Evolutionary conservation across 2,888 invertebrate genomes (phyloP), one percentile per base, ranked within the genome.

Genomic region (Zaprionus bogoriensis): DNA sequence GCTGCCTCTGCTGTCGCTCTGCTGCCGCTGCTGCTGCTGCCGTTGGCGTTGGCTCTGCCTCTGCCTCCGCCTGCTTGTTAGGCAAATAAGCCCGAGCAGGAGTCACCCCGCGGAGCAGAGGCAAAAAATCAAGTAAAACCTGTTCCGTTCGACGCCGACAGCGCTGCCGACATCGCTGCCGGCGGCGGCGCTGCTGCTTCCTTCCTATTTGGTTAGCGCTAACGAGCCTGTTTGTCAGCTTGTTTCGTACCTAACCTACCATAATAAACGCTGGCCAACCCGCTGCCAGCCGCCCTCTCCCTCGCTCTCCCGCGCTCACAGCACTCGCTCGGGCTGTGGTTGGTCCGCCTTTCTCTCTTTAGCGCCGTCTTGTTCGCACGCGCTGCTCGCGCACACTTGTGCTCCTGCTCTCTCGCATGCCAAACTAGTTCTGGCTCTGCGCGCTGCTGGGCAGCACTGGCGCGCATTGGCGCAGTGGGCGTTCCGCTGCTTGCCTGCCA

Each of bases 211-310:
- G 74, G 83, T 83, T 87, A 72, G 74, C 73, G 72, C 77, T 87
- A 72, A 82, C 75, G 82, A 82, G 79, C 83, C 82, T 68, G 84
- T 81, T 82, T 83, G 79, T 84, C 84, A 84, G 81, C 82, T 83
- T 81, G 77, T 87, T 82, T 73, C n/a, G 80, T 84, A 88, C 89
- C 87, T 89, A 89, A 89, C 89, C 89, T 89, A 89, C 89, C 87
- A 78, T 87, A 89, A 88, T 88, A 88, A 78, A 61, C 64, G 54
- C 54, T 42, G 23, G 48, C 52, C 77, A 60, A 51, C 60, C 59
- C 61, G 36, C 71, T 47, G 32, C 27, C 54, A 55, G 52, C 61
- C 61, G 45, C 77, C 42, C 52, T 19, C 58, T 48, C 48, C 32
- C 47, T 10, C 27, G 14, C 22, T 27, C 51, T 5, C 52, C 19